These are phyloP conservation scores for Lithosia quadra DNA, from an alignment of 2,888 invertebrate species.

Conservation along the genomic window DNA sequence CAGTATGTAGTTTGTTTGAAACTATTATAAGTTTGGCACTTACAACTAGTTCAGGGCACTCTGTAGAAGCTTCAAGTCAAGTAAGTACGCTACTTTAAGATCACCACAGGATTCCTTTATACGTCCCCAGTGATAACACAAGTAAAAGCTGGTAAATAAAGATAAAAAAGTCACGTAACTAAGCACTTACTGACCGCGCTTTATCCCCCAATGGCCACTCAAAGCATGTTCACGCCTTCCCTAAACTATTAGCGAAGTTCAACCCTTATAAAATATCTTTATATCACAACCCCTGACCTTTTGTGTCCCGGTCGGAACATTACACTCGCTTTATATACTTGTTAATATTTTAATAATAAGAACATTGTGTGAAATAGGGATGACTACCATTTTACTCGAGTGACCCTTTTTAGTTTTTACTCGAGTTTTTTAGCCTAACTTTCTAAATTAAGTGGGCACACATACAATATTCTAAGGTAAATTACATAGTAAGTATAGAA, in stretches of 20 bases:
- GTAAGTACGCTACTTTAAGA: background rate
- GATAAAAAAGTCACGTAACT: conserved; percentile 27
- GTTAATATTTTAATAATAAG: conserved; percentile 48
- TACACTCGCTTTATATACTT: conserved; percentile 38
- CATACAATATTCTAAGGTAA: background rate
- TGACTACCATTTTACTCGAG: conserved; percentile 25
- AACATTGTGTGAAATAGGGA: conserved; percentile 33
- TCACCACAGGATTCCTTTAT: background rate
- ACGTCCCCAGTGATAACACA: conserved; percentile 17
- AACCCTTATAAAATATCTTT: conserved; percentile 59
- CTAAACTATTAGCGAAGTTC: conserved; percentile 53
- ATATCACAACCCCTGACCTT: conserved; percentile 49
- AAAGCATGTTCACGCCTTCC: conserved; percentile 42
- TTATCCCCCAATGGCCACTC: conserved; percentile 37
- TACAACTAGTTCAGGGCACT: background rate
- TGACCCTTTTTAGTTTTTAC: conserved; percentile 22
- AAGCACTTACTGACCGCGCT: conserved; percentile 24
- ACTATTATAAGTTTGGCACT: background rate
- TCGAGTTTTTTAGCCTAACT: conserved; percentile 6
- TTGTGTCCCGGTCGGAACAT: conserved; percentile 29
- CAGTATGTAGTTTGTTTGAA: background rate
- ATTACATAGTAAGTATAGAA: too few species aligned
- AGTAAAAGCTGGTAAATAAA: conserved; percentile 28
- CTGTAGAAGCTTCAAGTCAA: background rate
- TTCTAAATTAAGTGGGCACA: background rate